Evolutionary conservation across 2,888 invertebrate species (phyloP).

Genomic region (Drosophila pullipes): DNA sequence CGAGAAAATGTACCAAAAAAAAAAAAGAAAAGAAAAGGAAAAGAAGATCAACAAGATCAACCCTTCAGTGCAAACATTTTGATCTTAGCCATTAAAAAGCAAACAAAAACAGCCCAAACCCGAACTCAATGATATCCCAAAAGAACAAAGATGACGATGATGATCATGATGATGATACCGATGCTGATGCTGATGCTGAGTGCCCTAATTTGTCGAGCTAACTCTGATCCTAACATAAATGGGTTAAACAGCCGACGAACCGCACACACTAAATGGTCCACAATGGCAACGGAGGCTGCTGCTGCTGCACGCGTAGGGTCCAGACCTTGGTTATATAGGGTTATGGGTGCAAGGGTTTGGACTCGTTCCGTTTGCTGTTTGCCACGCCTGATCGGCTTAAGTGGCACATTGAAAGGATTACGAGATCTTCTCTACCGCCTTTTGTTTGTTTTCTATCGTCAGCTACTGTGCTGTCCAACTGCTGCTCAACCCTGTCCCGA

Average conservation of each 20-base stretch:
- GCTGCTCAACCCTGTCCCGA: constrained; percentile 55
- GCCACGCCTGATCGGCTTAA: constrained; percentile 85
- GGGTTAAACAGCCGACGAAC: constrained; percentile 76
- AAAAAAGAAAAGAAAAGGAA: constrained; percentile 11
- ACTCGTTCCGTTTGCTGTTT: constrained; percentile 41
- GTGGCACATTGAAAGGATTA: constrained; percentile 85
- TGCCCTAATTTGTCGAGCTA: constrained; percentile 80
- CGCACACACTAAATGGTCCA: constrained; percentile 74
- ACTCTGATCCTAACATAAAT: constrained; percentile 59
- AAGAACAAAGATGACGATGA: constrained; percentile 58
- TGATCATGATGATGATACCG: constrained; percentile 18
- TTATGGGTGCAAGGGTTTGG: constrained; percentile 54
- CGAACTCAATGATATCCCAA: constrained; percentile 75
- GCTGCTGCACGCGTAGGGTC: constrained; percentile 67
- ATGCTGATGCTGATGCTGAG: constrained; percentile 43
- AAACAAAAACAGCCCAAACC: constrained; percentile 63
- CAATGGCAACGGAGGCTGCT: constrained; percentile 47
- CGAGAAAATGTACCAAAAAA: constrained; percentile 28
- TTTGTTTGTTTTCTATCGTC: constrained; percentile 48
- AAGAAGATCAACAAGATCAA: constrained; percentile 73
- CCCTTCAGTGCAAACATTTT: constrained; percentile 81
- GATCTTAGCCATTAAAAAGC: constrained; percentile 67
- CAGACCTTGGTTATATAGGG: constrained; percentile 27
- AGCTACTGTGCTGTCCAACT: constrained; percentile 9
- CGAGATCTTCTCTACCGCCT: constrained; percentile 49